These are phyloP conservation scores for Tetrapedia diversipes DNA, from an alignment of 2,888 invertebrate genomes.

Conservation along the genomic window DNA sequence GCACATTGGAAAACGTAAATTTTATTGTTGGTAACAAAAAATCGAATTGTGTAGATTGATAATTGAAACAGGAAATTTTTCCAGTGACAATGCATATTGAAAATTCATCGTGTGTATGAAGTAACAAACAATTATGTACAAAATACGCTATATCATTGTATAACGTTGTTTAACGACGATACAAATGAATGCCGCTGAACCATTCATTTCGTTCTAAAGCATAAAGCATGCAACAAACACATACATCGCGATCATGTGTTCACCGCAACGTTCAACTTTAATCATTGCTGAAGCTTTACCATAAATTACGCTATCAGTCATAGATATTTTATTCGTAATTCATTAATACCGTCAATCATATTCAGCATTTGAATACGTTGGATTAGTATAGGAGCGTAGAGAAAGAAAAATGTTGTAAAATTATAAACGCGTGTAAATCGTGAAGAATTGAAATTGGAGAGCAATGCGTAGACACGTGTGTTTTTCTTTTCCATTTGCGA, in stretches of 20 bases:
- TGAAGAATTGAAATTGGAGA: no score
- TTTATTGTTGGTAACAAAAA: conserved; percentile 29
- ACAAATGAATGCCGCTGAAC: neutral
- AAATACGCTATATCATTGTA: neutral
- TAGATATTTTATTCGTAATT: neutral
- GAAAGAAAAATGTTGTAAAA: neutral
- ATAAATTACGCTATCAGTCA: neutral
- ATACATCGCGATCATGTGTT: neutral
- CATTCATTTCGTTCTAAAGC: neutral
- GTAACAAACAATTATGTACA: neutral
- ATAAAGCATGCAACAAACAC: neutral
- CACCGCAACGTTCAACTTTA: no score
- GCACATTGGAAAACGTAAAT: conserved; percentile 4
- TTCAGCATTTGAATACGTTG: neutral
- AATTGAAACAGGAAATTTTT: neutral
- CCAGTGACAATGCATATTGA: neutral
- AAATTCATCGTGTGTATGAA: neutral
- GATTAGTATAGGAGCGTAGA: neutral
- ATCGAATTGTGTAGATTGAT: neutral
- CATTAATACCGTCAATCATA: neutral
- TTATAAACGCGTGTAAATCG: neutral
- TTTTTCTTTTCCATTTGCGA: no score
- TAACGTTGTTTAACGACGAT: neutral
- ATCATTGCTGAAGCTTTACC: neutral
- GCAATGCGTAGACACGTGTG: no score